These are phyloP conservation scores for Onthophagus taurus DNA, from an alignment of 1,140 invertebrate species.

Conservation along the genomic window DNA sequence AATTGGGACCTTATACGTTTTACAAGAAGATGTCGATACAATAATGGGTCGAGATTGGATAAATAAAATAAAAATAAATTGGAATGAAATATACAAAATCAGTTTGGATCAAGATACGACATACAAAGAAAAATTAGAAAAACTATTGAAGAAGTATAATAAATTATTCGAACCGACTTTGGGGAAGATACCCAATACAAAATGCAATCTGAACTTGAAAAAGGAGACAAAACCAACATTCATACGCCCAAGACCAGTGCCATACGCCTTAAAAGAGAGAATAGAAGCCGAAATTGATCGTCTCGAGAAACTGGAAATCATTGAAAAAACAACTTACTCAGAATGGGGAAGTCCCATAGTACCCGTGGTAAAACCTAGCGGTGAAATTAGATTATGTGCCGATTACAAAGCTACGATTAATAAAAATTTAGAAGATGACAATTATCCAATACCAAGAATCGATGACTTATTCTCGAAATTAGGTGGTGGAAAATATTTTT, in stretches of 20 bases:
- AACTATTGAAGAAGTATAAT: neutral
- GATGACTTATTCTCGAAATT: conserved; percentile 7
- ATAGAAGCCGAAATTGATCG: conserved; percentile 35
- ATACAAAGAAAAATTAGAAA: neutral
- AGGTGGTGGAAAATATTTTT: conserved; percentile 22
- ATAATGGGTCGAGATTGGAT: no score
- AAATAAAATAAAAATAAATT: no score
- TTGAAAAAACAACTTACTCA: conserved; percentile 32
- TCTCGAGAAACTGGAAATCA: conserved; percentile 31
- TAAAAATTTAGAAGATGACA: conserved; percentile 28
- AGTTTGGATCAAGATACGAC: no score
- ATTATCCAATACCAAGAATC: conserved; percentile 32
- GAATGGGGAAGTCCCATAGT: conserved; percentile 45
- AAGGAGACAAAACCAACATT: conserved; percentile 24
- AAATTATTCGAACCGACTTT: conserved; percentile 3
- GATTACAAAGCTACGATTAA: conserved; percentile 43
- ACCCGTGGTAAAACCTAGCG: conserved; percentile 39
- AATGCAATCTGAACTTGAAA: neutral
- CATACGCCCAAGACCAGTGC: conserved; percentile 33
- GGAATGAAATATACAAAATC: no score
- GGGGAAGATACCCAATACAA: neutral
- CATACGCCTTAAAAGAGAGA: conserved; percentile 33
- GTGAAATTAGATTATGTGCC: conserved; percentile 38
- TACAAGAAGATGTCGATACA: no score
- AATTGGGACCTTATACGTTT: no score